A percentile compares a stretch with the other conserved stretches of the same genome.
phyloP scores from a whole-genome alignment of 2,113 vertebrate species.

The Ahaetulla prasina region DNA sequence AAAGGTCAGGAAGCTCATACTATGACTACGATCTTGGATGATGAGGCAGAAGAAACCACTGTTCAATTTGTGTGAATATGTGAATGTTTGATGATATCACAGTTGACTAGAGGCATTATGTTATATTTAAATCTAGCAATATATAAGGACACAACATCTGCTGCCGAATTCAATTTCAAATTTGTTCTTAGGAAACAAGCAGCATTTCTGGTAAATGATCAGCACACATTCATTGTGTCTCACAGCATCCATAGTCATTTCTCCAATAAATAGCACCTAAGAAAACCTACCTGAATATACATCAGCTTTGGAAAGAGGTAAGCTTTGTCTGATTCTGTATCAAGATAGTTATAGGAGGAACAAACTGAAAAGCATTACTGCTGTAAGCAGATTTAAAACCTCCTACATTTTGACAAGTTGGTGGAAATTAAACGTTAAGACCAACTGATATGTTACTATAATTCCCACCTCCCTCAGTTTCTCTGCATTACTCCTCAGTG shows the following conservation, averaged over 20 bases:
- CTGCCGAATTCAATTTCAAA: not conserved
- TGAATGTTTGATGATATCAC: not conserved
- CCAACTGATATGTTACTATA: not conserved
- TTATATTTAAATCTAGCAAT: not conserved
- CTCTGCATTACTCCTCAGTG: not conserved
- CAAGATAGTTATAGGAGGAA: conserved; percentile 19
- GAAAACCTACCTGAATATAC: not conserved
- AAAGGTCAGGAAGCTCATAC: not conserved
- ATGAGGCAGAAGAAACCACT: not conserved
- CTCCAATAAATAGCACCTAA: not conserved
- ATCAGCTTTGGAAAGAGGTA: not conserved
- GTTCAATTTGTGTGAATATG: not conserved
- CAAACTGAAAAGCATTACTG: not conserved
- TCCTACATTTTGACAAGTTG: conserved; percentile 9
- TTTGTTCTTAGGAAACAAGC: not conserved
- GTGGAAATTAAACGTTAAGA: conserved; percentile 16
- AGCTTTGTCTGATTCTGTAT: conserved; percentile 12
- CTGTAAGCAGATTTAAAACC: not conserved
- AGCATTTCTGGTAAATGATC: not conserved
- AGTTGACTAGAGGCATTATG: not conserved
- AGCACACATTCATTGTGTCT: not conserved
- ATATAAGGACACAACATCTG: not conserved
- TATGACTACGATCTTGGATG: not conserved
- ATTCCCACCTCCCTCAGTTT: not conserved
- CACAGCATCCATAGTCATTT: not conserved